Conservation (phyloP, 2,888 invertebrate genomes). For the Drosophila acutilabella region DNA sequence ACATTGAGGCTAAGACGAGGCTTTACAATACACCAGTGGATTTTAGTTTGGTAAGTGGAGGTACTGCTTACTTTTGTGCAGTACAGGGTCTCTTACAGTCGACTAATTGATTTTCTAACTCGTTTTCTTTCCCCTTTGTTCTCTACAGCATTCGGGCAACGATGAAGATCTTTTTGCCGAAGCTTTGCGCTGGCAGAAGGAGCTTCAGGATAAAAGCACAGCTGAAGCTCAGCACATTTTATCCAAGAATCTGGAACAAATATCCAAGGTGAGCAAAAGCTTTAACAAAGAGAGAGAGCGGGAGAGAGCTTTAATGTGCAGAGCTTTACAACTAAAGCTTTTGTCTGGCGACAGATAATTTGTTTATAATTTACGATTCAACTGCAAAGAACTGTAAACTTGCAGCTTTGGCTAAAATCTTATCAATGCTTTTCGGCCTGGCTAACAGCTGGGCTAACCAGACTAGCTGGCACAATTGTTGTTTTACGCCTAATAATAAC, state of each 20-base stretch:
- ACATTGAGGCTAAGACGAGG: constrained; percentile 84
- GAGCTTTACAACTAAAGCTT: neutral
- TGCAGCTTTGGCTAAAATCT: constrained; percentile 25
- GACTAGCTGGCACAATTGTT: constrained; percentile 3
- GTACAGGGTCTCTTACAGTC: too few relatives aligned
- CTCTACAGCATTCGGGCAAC: constrained; percentile 84
- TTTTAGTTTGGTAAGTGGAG: constrained; percentile 83
- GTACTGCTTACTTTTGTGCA: too few relatives aligned
- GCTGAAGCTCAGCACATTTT: constrained; percentile 91
- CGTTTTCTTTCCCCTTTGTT: neutral
- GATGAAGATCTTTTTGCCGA: constrained; percentile 89
- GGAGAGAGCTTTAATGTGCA: neutral
- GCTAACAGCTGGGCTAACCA: constrained; percentile 2
- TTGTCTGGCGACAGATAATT: neutral
- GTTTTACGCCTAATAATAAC: neutral
- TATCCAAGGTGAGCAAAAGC: constrained; percentile 89
- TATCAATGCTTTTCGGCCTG: constrained; percentile 26
- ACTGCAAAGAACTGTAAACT: neutral
- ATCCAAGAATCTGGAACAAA: constrained; percentile 91
- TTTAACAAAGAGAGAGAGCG: too few relatives aligned
- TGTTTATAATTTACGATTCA: neutral
- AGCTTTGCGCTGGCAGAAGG: constrained; percentile 89
- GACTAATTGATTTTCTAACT: too few relatives aligned
- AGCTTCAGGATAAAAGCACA: constrained; percentile 90
- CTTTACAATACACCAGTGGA: constrained; percentile 83